Evolutionary conservation across 2,888 invertebrate genomes (phyloP).

Genomic region (Campoletis raptor): DNA sequence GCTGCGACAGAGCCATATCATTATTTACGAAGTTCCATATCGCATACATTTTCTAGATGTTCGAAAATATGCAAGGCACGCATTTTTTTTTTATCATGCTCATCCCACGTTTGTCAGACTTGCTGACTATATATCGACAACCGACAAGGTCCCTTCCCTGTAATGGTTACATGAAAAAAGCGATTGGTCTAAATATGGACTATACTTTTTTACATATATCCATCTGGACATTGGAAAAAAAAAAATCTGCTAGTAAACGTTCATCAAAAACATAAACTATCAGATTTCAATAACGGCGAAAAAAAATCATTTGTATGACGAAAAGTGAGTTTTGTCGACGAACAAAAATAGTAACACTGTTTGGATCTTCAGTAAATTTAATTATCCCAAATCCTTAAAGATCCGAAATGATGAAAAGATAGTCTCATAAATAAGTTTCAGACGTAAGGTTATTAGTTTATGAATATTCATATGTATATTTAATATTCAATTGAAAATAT

Average conservation of each 20-base stretch:
- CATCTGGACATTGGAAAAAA: background rate
- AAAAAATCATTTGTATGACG: background rate
- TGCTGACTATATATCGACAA: constrained; percentile 47
- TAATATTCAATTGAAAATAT: background rate
- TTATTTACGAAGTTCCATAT: constrained; percentile 58
- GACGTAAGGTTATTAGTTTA: background rate
- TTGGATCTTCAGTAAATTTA: background rate
- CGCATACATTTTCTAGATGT: constrained; percentile 21
- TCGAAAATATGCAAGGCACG: constrained; percentile 15
- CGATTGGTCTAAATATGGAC: background rate
- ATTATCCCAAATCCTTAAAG: background rate
- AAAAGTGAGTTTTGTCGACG: background rate
- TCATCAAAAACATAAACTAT: background rate
- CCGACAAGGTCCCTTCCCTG: background rate
- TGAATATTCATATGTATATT: background rate
- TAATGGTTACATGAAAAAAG: constrained; percentile 1
- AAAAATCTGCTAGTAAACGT: background rate
- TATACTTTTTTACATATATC: background rate
- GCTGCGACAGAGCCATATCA: constrained; percentile 44
- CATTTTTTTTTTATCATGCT: constrained; percentile 24
- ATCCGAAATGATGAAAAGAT: background rate
- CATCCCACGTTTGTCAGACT: constrained; percentile 30
- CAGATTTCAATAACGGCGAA: background rate
- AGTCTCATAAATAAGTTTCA: background rate
- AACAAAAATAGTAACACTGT: background rate